Base-by-base conservation (phyloP, 2,797 vertebrate species). In the Ispidina lecontei region DNA sequence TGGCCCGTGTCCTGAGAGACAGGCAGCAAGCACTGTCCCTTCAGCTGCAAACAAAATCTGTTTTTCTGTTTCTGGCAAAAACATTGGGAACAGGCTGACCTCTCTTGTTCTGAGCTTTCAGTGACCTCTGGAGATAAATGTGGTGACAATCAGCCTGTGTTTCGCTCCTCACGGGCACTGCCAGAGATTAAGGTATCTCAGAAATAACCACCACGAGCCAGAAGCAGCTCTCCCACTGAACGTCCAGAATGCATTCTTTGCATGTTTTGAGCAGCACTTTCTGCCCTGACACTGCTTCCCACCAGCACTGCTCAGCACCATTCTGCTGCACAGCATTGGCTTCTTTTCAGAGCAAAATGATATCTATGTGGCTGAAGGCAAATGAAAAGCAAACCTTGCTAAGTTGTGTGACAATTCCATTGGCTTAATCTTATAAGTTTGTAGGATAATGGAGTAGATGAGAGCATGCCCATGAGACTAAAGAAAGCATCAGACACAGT, bases 91-190 rank as follows among this genome's bases (percentile, higher is more conserved):
- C 90, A 93, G 73, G 28, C 72, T 96, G 97, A 97, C 95, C 96
- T 92, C 87, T 96, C 89, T 94, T 96, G 95, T 96, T 97, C 95
- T 96, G 95, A 96, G 95, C 90, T 94, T 93, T 92, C 75, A 80
- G 33, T 96, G 95, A 96, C 95, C 96, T 90, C 89, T 82, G 43
- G 67, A 96, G 90, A 96, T 95, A 95, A 91, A 95, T 89, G 75
- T 65, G 69, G 82, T 90, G 95, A 93, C 86, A 94, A 88, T 80
- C 87, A 96, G 89, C 81, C 79, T 46, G 54, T 63, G 49, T 82
- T 94, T 94, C 94, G 39, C 82, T 96, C 52, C 52, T 85, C 87
- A 47, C 7, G 5, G 46, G 89, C 91, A 92, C 49, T 43, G 33
- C 78, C 78, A 87, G 88, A 90, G 92, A 94, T 91, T 90, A 97